phyloP scores from a whole-genome alignment of 2,888 invertebrate genomes.

The Metalampra italica region DNA sequence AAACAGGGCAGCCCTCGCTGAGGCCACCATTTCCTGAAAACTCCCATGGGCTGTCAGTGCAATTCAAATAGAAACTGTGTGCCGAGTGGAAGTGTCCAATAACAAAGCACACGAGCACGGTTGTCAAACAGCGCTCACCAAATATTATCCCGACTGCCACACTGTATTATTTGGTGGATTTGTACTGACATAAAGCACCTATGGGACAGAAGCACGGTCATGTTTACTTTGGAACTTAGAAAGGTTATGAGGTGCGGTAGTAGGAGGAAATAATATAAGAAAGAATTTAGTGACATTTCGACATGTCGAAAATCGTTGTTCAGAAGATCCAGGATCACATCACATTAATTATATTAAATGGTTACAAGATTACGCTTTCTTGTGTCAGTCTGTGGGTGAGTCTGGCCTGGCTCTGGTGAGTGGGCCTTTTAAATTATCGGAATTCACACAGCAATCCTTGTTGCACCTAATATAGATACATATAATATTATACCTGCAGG shows the following conservation, averaged over 20 bases:
- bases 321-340: too few relatives aligned
- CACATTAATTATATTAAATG: too few relatives aligned
- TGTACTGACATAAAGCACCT: slow-evolving; percentile 48
- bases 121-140: slow-evolving; percentile 70
- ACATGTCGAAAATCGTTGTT: slow-evolving; percentile 4
- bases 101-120: slow-evolving; percentile 71
- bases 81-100: slow-evolving; percentile 70
- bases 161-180: slow-evolving; percentile 65
- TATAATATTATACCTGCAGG: too few relatives aligned
- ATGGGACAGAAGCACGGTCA: slow-evolving; percentile 53
- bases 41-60: slow-evolving; percentile 49
- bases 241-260: slow-evolving; percentile 37
- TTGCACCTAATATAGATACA: too few relatives aligned
- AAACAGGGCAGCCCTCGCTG: slow-evolving; percentile 34
- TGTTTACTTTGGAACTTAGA: slow-evolving; percentile 63
- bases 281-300: slow-evolving; percentile 27
- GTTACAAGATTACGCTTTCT: too few relatives aligned
- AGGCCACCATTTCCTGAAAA: slow-evolving; percentile 51
- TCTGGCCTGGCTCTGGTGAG: too few relatives aligned
- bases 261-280: slow-evolving; percentile 36
- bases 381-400: too few relatives aligned
- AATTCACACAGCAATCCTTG: too few relatives aligned
- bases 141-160: slow-evolving; percentile 67
- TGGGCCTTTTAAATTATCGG: too few relatives aligned
- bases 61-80: slow-evolving; percentile 65